Conservation (phyloP, 1,140 invertebrate genomes). For the Apis dorsata region DNA sequence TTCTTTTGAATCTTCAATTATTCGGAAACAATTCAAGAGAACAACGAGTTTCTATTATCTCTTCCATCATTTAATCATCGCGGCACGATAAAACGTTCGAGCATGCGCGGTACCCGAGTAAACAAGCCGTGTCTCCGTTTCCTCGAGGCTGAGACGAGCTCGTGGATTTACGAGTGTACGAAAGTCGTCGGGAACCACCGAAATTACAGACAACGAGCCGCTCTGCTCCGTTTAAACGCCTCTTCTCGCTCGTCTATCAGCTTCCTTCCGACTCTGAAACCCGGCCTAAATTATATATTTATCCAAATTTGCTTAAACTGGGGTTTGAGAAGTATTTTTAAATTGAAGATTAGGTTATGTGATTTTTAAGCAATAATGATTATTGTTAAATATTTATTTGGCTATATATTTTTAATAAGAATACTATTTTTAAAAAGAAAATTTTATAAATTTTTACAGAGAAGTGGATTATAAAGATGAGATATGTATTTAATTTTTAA, state of each 20-base stretch:
- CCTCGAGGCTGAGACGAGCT: constrained; percentile 13
- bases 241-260: not conserved
- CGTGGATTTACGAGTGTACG: constrained; percentile 23
- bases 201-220: constrained; percentile 27
- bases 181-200: not conserved
- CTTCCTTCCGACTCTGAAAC: not conserved
- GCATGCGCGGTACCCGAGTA: not conserved
- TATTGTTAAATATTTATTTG: not conserved
- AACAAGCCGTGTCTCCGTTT: constrained; percentile 53
- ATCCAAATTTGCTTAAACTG: not conserved
- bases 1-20: not conserved
- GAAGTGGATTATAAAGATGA: too few species aligned
- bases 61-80: not conserved
- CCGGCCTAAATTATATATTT: not conserved
- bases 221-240: constrained; percentile 1
- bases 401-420: too few species aligned
- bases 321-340: not conserved
- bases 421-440: too few species aligned
- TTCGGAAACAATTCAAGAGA: not conserved
- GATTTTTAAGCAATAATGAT: not conserved
- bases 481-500: too few species aligned
- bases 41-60: not conserved
- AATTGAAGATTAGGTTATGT: not conserved
- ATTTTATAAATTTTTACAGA: too few species aligned
- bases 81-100: constrained; percentile 15